Base-by-base conservation (phyloP, 1,140 invertebrate species). In the Choristoneura fumiferana region DNA sequence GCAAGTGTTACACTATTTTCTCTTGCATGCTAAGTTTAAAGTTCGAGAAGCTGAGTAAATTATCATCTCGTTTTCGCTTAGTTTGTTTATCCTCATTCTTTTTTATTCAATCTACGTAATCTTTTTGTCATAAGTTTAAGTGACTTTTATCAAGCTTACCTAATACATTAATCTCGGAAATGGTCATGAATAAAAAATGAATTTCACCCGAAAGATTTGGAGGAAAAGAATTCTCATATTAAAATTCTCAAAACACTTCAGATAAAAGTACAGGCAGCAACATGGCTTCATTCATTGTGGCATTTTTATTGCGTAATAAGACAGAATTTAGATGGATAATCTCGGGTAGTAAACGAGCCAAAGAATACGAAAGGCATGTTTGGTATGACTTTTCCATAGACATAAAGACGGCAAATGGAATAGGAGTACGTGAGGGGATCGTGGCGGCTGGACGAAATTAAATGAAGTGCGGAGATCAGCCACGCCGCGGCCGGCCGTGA, bases 261-360 rank as follows among this genome's bases (percentile, higher is more conserved):
- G 60, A 65, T 73, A 67, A 71, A 69, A 65, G 64, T 45, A 61
- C 38, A 39, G 54, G 62, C 58, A 59, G 62, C 54, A 57, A 58
- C 57, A 58, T 57, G 63, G 63, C 60, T 75, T 71, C 65, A 80
- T 69, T 75, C 67, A 69, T 68, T 75, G 67, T 74, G 67, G 73
- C 58, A 72, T 75, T 82, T 78, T 82, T 78, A 82, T 79, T 73
- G 59, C 65, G 65, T 71, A 70, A 77, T 79, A 81, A 76, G 62
- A 72, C 43, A 63, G 64, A 71, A 78, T 78, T 73, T 62, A 69
- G 69, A 75, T 70, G 67, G 65, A 73, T 79, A 78, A 81, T 81
- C 75, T 73, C 57, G 58, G 66, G 62, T 67, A 58, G 62, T 72
- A 78, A 81, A 73, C 67, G 67, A 69, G 63, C 60, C 17, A 12